These are phyloP conservation scores for Eumeta japonica DNA, from an alignment of 1,140 invertebrate genomes.

Conservation along the genomic window DNA sequence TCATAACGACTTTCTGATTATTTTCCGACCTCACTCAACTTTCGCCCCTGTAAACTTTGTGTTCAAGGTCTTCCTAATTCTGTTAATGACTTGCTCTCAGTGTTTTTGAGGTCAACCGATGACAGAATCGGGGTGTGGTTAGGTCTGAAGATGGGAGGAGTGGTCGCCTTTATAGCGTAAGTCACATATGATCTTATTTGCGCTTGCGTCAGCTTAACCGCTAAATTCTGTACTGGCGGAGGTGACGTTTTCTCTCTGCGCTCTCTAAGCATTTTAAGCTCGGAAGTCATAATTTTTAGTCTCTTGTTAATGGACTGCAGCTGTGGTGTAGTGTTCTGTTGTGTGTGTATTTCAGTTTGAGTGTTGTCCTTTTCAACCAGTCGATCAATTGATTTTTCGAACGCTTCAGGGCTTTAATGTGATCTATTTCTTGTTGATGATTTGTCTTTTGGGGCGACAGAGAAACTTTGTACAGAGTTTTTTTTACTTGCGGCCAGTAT, in stretches of 20 bases:
- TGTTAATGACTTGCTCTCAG: constrained; percentile 9
- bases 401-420: too few relatives aligned
- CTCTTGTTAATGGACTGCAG: too few relatives aligned
- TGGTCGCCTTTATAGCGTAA: background rate
- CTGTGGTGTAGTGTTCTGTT: background rate
- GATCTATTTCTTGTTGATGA: too few relatives aligned
- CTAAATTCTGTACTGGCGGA: too few relatives aligned
- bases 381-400: background rate
- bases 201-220: background rate
- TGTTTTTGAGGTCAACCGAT: constrained; percentile 8
- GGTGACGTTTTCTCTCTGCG: too few relatives aligned
- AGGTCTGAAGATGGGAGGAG: constrained; percentile 6
- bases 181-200: background rate
- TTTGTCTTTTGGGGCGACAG: too few relatives aligned
- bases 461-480: too few relatives aligned
- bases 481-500: background rate
- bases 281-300: too few relatives aligned
- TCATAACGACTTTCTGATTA: constrained; percentile 12
- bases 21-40: constrained; percentile 11
- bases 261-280: too few relatives aligned
- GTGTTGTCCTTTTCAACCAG: background rate
- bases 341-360: background rate
- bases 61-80: constrained; percentile 8
- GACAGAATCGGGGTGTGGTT: constrained; percentile 13
- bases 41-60: constrained; percentile 5